A percentile compares a stretch with the other conserved stretches of the same genome.
phyloP scores from a whole-genome alignment of 2,113 vertebrate genomes.

The Chelonoidis abingdonii region DNA sequence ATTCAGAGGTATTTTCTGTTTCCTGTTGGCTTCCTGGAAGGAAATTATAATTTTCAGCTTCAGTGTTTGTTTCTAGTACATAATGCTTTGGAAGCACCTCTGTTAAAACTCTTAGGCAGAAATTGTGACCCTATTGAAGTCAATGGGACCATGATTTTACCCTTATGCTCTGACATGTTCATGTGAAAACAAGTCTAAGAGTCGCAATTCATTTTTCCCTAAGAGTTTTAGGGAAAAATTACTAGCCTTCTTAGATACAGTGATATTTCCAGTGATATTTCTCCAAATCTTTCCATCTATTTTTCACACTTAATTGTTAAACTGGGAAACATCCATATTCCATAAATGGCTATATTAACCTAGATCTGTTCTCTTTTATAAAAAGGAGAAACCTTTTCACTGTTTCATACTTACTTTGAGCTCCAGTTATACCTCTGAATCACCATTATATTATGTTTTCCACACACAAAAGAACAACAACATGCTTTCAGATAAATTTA shows the following conservation, averaged over 20 bases:
- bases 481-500: background rate
- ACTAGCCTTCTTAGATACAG: background rate
- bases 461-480: slow-evolving; percentile 7
- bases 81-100: background rate
- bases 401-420: background rate
- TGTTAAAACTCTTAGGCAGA: slow-evolving; percentile 22
- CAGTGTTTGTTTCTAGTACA: slow-evolving; percentile 20
- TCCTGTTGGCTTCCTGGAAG: background rate
- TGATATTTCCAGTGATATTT: background rate
- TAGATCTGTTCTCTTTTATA: background rate
- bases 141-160: slow-evolving; percentile 22
- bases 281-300: background rate
- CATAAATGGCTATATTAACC: background rate
- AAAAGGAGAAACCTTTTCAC: background rate
- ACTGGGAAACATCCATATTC: background rate
- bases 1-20: background rate
- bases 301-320: slow-evolving; percentile 11
- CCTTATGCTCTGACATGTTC: background rate
- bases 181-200: background rate
- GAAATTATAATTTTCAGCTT: slow-evolving; percentile 6
- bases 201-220: background rate
- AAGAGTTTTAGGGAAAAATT: background rate
- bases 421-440: background rate
- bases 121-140: background rate
- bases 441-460: background rate